phyloP scores from a whole-genome alignment of 1,140 invertebrate species.

The Formica selysi region DNA sequence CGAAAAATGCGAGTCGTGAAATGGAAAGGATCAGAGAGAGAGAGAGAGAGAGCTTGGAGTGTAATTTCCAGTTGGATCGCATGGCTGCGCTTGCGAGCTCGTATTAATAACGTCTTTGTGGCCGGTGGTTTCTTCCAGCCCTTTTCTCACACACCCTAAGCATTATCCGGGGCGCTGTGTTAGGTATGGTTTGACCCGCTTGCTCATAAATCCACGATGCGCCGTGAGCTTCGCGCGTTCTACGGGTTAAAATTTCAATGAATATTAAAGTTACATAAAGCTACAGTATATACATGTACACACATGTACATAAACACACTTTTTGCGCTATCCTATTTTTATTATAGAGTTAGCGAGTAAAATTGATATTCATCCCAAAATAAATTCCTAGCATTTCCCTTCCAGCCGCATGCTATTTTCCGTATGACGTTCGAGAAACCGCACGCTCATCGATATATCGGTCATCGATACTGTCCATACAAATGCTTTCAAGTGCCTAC shows the following conservation, averaged over 20 bases:
- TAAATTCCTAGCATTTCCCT: slow-evolving; percentile 39
- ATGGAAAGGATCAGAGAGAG: background rate
- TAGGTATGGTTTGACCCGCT: slow-evolving; percentile 39
- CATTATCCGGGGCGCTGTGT: slow-evolving; percentile 35
- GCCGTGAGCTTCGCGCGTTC: background rate
- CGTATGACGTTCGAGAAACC: slow-evolving; percentile 32
- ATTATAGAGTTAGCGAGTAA: background rate
- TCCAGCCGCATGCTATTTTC: background rate
- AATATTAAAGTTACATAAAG: slow-evolving; percentile 38
- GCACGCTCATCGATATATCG: slow-evolving; percentile 39
- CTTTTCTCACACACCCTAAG: slow-evolving; percentile 65
- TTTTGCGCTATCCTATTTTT: background rate
- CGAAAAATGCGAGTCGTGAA: slow-evolving; percentile 7
- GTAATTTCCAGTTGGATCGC: slow-evolving; percentile 73
- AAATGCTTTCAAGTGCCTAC: slow-evolving; percentile 15
- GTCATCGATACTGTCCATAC: slow-evolving; percentile 44
- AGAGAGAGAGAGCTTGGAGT: background rate
- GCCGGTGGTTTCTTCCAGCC: slow-evolving; percentile 64
- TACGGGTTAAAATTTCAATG: slow-evolving; percentile 35
- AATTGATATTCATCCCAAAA: slow-evolving; percentile 25
- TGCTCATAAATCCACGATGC: slow-evolving; percentile 52
- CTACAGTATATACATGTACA: background rate
- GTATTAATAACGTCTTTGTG: slow-evolving; percentile 75
- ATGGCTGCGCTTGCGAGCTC: slow-evolving; percentile 65
- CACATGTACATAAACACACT: background rate